Conservation (phyloP, 2,888 invertebrate species). For the Morpho achilles region DNA sequence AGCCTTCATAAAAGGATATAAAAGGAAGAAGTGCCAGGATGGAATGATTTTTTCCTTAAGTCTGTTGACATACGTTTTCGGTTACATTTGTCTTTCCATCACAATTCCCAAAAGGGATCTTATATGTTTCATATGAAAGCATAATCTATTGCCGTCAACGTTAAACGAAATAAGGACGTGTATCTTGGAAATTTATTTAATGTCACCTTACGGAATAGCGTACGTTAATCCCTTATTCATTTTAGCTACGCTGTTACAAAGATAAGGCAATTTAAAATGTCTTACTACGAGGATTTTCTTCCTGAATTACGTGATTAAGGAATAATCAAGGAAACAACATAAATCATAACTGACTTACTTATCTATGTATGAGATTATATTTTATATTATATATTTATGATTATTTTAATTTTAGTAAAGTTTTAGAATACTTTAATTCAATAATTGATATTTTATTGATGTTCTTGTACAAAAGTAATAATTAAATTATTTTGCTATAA, state of each 20-base stretch:
- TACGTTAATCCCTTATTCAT: conserved; percentile 9
- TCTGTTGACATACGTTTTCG: neutral
- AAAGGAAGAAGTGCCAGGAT: neutral
- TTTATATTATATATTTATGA: too few relatives aligned
- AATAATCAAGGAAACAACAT: too few relatives aligned
- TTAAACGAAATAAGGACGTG: conserved; percentile 10
- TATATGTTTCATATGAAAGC: conserved; percentile 6
- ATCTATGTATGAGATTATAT: too few relatives aligned
- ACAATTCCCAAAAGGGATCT: neutral
- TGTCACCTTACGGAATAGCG: conserved; percentile 7
- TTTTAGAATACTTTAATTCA: too few relatives aligned
- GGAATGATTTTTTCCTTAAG: too few relatives aligned
- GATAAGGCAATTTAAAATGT: conserved; percentile 23
- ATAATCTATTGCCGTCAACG: conserved; percentile 11
- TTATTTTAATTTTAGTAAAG: too few relatives aligned
- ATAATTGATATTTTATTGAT: too few relatives aligned
- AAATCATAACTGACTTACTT: too few relatives aligned
- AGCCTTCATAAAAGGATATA: neutral
- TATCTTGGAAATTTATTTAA: conserved; percentile 13
- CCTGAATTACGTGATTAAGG: too few relatives aligned
- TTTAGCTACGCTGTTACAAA: conserved; percentile 2
- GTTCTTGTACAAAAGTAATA: too few relatives aligned
- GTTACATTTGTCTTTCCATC: neutral
- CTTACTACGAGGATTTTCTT: conserved; percentile 3
- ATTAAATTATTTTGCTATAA: too few relatives aligned